These are phyloP conservation scores for Tenodera sinensis DNA, from an alignment of 2,888 invertebrate genomes.

Conservation along the genomic window DNA sequence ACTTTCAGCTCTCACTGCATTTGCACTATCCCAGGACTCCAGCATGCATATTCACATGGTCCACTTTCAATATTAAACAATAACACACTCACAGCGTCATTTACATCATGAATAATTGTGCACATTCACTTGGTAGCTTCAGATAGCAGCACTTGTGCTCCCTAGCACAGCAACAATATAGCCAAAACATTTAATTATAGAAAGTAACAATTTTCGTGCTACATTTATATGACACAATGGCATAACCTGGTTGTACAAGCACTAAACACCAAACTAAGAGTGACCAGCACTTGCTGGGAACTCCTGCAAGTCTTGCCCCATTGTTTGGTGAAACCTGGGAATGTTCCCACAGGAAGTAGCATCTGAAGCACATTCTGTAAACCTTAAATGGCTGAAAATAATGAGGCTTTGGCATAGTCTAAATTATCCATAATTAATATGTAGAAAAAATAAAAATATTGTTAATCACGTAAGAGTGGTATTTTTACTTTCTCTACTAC, in stretches of 20 bases:
- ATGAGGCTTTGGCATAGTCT: background rate
- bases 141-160: background rate
- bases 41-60: background rate
- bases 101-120: too few relatives aligned
- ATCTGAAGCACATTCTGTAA: background rate
- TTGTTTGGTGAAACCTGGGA: background rate
- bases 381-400: background rate
- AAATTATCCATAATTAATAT: background rate
- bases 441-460: background rate
- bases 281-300: background rate
- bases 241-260: background rate
- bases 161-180: background rate
- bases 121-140: background rate
- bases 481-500: too few relatives aligned
- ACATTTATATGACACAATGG: background rate
- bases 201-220: background rate
- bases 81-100: too few relatives aligned
- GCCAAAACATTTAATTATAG: too few relatives aligned
- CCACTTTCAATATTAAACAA: background rate
- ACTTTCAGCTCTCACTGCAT: background rate
- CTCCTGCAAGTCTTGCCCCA: background rate
- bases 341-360: background rate
- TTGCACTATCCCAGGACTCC: background rate
- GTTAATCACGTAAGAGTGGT: too few relatives aligned
- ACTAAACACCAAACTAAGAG: background rate